A percentile compares a stretch with the other conserved stretches of the same genome.
These are phyloP conservation scores for Montifringilla adamsi DNA, from an alignment of 2,113 vertebrate species.

Conservation along the genomic window DNA sequence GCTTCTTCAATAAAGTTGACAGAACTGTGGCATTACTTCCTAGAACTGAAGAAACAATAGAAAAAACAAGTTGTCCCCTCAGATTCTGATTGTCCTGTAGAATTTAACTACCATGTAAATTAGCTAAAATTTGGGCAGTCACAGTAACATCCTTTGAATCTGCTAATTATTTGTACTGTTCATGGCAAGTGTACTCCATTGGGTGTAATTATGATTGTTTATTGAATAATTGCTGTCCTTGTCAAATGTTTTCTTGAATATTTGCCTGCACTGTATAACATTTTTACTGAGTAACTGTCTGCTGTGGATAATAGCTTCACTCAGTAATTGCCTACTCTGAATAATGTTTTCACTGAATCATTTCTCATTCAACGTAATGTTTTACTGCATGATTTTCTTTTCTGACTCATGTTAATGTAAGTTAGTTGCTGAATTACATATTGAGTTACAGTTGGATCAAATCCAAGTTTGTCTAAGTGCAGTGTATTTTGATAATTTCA, in stretches of 20 bases:
- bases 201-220: slow-evolving; percentile 77
- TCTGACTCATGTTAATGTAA: slow-evolving; percentile 73
- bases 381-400: slow-evolving; percentile 55
- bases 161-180: slow-evolving; percentile 66
- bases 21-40: not conserved
- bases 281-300: slow-evolving; percentile 77
- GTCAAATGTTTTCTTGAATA: slow-evolving; percentile 77
- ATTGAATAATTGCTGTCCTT: slow-evolving; percentile 77
- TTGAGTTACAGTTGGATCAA: slow-evolving; percentile 25
- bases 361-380: slow-evolving; percentile 70
- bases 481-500: not conserved
- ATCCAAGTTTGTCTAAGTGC: not conserved
- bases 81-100: slow-evolving; percentile 33
- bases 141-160: slow-evolving; percentile 33
- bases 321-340: slow-evolving; percentile 75
- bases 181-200: slow-evolving; percentile 61
- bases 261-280: slow-evolving; percentile 67
- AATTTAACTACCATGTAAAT: slow-evolving; percentile 46
- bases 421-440: slow-evolving; percentile 60
- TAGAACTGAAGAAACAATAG: slow-evolving; percentile 42
- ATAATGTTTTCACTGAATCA: slow-evolving; percentile 79
- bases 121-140: slow-evolving; percentile 46
- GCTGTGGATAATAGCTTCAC: slow-evolving; percentile 73
- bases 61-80: slow-evolving; percentile 39
- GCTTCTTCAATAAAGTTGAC: not conserved